Conservation (phyloP, 2,113 vertebrate species). For the Columbina picui region DNA sequence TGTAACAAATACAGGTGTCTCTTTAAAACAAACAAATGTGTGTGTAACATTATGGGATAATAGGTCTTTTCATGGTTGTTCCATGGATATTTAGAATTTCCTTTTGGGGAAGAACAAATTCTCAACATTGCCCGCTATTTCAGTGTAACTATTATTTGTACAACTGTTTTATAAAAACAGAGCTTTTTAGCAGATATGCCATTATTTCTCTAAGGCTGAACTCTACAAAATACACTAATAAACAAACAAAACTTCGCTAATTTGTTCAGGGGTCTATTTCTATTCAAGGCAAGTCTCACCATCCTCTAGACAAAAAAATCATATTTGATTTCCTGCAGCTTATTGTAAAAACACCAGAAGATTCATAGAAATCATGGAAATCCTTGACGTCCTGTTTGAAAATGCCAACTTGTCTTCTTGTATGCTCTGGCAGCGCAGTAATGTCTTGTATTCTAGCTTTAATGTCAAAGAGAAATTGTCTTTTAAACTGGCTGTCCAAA, state of each 20-base stretch:
- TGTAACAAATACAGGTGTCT: not conserved
- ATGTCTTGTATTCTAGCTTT: not conserved
- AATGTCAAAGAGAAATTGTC: not conserved
- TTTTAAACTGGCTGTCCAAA: not conserved
- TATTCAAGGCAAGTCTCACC: not conserved
- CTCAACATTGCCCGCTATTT: not conserved
- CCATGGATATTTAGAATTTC: not conserved
- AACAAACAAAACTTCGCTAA: not conserved
- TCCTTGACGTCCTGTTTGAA: not conserved
- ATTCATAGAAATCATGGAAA: not conserved
- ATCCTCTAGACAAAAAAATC: not conserved
- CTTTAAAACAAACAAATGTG: not conserved
- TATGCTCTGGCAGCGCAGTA: not conserved
- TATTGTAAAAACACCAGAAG: not conserved
- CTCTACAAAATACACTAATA: not conserved
- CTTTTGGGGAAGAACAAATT: not conserved
- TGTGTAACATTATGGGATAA: not conserved
- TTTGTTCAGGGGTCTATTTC: not conserved
- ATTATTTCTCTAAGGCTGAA: not conserved
- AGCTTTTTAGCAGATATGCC: not conserved
- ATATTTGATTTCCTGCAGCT: not conserved
- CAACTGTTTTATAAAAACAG: not conserved
- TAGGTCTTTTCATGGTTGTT: not conserved
- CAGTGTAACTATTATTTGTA: not conserved
- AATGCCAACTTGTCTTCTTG: not conserved